phyloP scores from a whole-genome alignment of 2,888 invertebrate genomes.

The Athripsodes cinereus region DNA sequence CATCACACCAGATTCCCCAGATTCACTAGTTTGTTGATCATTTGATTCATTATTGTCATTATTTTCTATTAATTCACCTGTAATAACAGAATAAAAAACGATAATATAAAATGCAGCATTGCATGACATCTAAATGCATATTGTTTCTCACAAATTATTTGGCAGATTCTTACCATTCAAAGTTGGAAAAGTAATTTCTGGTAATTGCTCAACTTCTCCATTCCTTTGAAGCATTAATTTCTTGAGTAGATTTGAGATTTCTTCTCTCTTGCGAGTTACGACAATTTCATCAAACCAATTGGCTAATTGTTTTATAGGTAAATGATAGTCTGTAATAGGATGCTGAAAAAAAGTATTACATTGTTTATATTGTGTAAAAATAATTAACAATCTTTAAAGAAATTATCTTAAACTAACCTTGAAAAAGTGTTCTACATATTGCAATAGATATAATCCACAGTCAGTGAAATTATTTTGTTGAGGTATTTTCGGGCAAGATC shows the following conservation, averaged over 20 bases:
- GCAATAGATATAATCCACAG: conserved; percentile 91
- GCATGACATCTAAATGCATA: too few species aligned
- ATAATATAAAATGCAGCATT: not conserved
- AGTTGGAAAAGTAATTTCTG: conserved; percentile 71
- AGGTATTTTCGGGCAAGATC: conserved; percentile 86
- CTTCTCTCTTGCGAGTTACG: conserved; percentile 80
- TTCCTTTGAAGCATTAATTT: conserved; percentile 67
- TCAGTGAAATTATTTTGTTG: conserved; percentile 97
- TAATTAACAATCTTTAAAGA: not conserved
- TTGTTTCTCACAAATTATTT: not conserved
- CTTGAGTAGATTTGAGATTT: conserved; percentile 74
- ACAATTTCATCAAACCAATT: conserved; percentile 84
- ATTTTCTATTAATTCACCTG: conserved; percentile 55
- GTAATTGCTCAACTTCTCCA: conserved; percentile 59
- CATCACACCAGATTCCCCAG: conserved; percentile 36
- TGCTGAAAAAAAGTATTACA: conserved; percentile 53
- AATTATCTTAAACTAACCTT: conserved; percentile 52
- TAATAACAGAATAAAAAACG: conserved; percentile 22
- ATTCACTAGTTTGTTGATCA: conserved; percentile 50
- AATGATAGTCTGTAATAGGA: conserved; percentile 73
- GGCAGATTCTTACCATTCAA: conserved; percentile 53
- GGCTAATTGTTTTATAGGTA: conserved; percentile 76
- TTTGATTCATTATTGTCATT: conserved; percentile 46
- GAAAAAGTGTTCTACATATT: conserved; percentile 96
- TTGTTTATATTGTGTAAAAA: too few species aligned